phyloP scores from a whole-genome alignment of 2,113 vertebrate species.

The Nymphicus hollandicus region DNA sequence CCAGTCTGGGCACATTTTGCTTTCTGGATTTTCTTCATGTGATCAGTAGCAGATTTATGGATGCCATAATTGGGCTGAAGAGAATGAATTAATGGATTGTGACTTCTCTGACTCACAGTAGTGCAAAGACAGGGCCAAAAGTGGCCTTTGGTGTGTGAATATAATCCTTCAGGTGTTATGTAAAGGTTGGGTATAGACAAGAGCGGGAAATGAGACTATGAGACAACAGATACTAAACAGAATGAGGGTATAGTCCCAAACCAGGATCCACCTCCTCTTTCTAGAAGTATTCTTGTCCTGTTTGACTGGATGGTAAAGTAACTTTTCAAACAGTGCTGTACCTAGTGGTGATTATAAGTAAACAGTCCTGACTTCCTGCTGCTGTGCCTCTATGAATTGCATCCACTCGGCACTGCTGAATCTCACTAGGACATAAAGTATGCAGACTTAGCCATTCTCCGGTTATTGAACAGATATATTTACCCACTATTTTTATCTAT shows the following conservation, averaged over 20 bases:
- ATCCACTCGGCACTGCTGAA: background rate
- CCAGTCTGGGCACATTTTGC: background rate
- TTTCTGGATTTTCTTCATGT: background rate
- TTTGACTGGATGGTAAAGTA: background rate
- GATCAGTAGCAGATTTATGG: background rate
- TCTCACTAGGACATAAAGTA: background rate
- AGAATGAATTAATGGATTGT: background rate
- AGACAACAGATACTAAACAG: background rate
- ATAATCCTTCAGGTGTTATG: background rate
- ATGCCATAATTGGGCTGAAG: background rate
- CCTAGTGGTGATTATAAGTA: background rate
- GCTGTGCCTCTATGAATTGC: background rate
- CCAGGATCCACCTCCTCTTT: background rate
- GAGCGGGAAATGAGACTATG: background rate
- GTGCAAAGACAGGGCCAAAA: background rate
- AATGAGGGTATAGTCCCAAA: background rate
- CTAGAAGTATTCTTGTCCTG: background rate
- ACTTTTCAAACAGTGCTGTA: background rate
- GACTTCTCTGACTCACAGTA: background rate
- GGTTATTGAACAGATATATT: background rate
- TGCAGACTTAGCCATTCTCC: background rate
- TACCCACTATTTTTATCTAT: background rate
- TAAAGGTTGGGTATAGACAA: background rate
- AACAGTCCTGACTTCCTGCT: background rate
- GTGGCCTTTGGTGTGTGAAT: background rate